phyloP scores from a whole-genome alignment of 2,797 vertebrate species.

The Eremophila alpestris region DNA sequence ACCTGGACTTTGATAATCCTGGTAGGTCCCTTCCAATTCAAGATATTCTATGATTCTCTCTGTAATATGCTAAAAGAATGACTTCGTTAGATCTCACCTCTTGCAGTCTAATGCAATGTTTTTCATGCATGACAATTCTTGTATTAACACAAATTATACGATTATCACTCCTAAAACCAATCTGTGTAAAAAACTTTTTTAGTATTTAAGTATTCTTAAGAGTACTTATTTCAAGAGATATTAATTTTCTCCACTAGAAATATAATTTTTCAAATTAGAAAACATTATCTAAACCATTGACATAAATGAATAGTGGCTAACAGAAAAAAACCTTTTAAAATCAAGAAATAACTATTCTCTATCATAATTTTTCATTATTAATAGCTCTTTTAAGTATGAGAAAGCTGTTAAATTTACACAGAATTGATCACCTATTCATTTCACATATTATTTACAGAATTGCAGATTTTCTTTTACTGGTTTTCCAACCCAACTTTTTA shows the following conservation, averaged over 20 bases:
- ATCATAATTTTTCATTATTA: conserved; percentile 11
- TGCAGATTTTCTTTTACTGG: neutral
- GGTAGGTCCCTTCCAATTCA: neutral
- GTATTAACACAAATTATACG: neutral
- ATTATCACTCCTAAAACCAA: neutral
- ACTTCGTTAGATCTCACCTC: neutral
- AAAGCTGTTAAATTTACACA: conserved; percentile 28
- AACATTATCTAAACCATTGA: neutral
- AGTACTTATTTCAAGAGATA: neutral
- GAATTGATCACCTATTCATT: neutral
- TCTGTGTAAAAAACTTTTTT: neutral
- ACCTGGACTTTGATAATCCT: neutral
- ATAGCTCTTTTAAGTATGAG: neutral
- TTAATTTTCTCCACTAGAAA: neutral
- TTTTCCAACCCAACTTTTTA: neutral
- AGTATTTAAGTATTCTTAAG: neutral
- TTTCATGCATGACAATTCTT: neutral
- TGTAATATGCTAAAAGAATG: neutral
- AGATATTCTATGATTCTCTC: neutral
- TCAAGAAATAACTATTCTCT: neutral
- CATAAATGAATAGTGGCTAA: neutral
- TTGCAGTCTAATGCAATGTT: neutral
- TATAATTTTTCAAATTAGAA: neutral
- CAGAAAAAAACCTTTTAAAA: neutral
- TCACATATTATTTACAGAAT: neutral